Base-by-base conservation (phyloP, 2,888 invertebrate species). In the Epicampocera succincta region DNA sequence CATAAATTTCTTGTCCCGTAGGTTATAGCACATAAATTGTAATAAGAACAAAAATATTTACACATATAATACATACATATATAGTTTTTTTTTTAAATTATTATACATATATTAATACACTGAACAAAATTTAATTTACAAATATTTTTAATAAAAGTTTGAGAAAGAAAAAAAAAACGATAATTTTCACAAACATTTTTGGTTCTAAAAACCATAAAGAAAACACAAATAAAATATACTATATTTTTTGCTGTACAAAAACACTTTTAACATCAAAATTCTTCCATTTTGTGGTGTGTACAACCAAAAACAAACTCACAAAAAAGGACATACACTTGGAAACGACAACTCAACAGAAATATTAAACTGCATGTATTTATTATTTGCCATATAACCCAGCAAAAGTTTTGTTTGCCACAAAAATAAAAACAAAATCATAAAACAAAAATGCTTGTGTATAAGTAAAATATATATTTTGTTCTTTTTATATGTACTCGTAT, bases 181-280 rank as follows among this genome's bases (percentile, higher is more conserved):
- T n/a, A n/a, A n/a, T 58, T 40, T 48, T 52, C 19, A 46, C n/a
- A 15, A 74, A 54, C 52, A 40, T 11, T 12, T 15, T 46, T 75
- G 68, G 13, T 76, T 76, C 13, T 60, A 66, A 33, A 58, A 58
- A 50, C 50, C 44, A 44, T 44, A 15, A 40, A 60, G 52, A 60
- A 54, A 72, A 56, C 52, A 56, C 3, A 21, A 50, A 50, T 52
- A 33, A 29, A 33, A 12, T 50, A 9, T 40, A 52, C 6, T 50
- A n/a, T n/a, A n/a, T 60, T 56, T 15, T 3, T 65, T 63, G 50
- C 50, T 61, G 13, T 46, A 61, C 40, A 38, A 60, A 68, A n/a
- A 21, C 2, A 76, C 40, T 63, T 68, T 68, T 61, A 79, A 79
- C 68, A 68, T 74, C 56, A 74, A 68, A 71, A 48, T 72, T 21